Base-by-base conservation (phyloP, 2,888 invertebrate genomes). In the Nymphalis c-album region DNA sequence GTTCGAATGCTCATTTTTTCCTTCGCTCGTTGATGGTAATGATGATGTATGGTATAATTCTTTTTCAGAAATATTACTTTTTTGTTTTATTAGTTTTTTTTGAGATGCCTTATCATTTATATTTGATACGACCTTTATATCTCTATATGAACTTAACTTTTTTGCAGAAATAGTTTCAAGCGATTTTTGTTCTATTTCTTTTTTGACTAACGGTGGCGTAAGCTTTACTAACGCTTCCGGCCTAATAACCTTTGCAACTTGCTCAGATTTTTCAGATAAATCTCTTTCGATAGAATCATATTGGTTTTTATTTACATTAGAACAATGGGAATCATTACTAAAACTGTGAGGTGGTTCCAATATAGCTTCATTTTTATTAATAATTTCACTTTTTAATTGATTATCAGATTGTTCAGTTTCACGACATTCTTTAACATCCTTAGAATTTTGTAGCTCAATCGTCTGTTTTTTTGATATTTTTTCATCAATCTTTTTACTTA, bases 401-500 rank as follows among this genome's bases (percentile, higher is more conserved):
- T 31, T 31, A 31, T 55, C n/a, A n/a, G 26, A 31, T 55, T 55
- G 17, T 17, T 55, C 31, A 17, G 7, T 55, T 55, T 31, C 4
- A 31, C 7, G 1, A 55, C 1, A n/a, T 31, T 55, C 26, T 31
- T 55, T n/a, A 26, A 55, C 31, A 55, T 6, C 7, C 26, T 17
- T 31, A 17, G 22, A 47, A 55, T 7, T 45, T 31, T 60, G 51
- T 47, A 7, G 26, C 13, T 47, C 47, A 17, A 57, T 61, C 7
- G 20, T 20, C n/a, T 59, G 51, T 58, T 63, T 48, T 40, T 55
- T 65, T 35, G 51, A 63, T 60, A 90, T 76, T 68, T 81, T 80
- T 68, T 83, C 80, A 76, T 90, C 87, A 48, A 88, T 74, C 72
- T 81, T 84, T 75, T 90, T 90, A 2, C 83, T 86, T 35, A 85